Base-by-base conservation (phyloP, 2,113 vertebrate species). In the Morone chrysops region DNA sequence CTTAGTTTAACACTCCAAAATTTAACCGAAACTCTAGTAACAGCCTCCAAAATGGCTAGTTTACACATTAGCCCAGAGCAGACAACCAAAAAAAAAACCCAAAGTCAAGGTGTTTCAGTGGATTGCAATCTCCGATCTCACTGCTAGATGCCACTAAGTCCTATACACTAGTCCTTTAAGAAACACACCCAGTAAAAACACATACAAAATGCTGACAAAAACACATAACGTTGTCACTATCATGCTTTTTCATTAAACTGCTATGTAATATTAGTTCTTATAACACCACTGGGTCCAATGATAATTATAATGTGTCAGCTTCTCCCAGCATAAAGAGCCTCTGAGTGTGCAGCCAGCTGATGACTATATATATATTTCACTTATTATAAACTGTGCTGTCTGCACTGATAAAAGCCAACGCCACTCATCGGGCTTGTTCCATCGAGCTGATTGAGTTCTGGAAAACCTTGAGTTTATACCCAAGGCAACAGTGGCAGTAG, bases 401-500 rank as follows among this genome's bases (percentile, higher is more conserved):
- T 60, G 48, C 18, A 0, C 68, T 60, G 63, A 74, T 87, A 31
- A 81, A 70, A 83, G 75, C 76, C 61, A 0, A 47, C 18, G 61
- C 78, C 85, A 31, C 81, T 87, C 78, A 78, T 31, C 1, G 22
- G 14, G 50, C 81, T 66, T 3, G n/a, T 81, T 81, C 72, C 73
- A 78, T 87, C 22, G 12, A 41, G 74, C 78, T 78, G 78, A 87
- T 78, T 81, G 86, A 87, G 81, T 78, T 78, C 77, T 83, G 68
- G 57, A 68, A 87, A 78, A 73, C 73, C 73, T 84, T n/a, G 67
- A 77, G 54, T 81, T 83, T 69, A 50, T 53, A 77, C 81, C 81
- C 76, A 76, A 76, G 85, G 76, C 76, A 48, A 38, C 17, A 4
- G 47, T 51, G 54, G 72, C 78, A 78, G 47, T 47, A 36, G 4